A percentile compares a stretch with the other conserved stretches of the same genome.
phyloP scores from a whole-genome alignment of 2,888 invertebrate species.

The Panopea generosa region DNA sequence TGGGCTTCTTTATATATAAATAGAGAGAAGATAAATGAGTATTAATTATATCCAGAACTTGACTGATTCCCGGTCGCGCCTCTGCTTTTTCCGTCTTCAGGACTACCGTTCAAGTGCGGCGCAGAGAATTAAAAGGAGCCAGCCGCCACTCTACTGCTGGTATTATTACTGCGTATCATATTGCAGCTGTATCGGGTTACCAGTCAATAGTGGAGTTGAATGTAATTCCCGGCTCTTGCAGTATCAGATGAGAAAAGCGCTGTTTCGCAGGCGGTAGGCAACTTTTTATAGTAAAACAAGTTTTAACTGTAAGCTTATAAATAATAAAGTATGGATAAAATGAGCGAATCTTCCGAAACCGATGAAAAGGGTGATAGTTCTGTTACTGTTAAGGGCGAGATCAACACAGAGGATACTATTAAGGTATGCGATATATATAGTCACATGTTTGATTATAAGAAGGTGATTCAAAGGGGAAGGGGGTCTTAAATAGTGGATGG shows the following conservation, averaged over 20 bases:
- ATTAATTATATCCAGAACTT: too few relatives aligned
- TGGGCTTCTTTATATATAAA: too few relatives aligned
- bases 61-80: too few relatives aligned
- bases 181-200: conserved; percentile 50
- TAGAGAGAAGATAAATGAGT: too few relatives aligned
- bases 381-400: conserved; percentile 36
- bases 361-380: conserved; percentile 7
- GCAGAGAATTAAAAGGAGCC: conserved; percentile 8
- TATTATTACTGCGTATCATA: conserved; percentile 47
- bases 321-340: conserved; percentile 31
- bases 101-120: conserved; percentile 1
- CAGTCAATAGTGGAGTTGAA: conserved; percentile 48
- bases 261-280: background rate
- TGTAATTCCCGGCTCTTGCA: conserved; percentile 2
- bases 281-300: background rate
- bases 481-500: too few relatives aligned
- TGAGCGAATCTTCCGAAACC: conserved; percentile 16
- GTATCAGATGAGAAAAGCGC: conserved; percentile 14
- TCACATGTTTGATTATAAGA: background rate
- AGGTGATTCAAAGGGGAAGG: too few relatives aligned
- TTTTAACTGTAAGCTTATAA: background rate
- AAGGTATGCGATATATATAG: conserved; percentile 37
- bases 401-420: conserved; percentile 41
- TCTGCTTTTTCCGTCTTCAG: too few relatives aligned
- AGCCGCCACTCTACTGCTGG: conserved; percentile 20